Conservation (phyloP, 2,888 invertebrate species). For the Drosophila birchii region DNA sequence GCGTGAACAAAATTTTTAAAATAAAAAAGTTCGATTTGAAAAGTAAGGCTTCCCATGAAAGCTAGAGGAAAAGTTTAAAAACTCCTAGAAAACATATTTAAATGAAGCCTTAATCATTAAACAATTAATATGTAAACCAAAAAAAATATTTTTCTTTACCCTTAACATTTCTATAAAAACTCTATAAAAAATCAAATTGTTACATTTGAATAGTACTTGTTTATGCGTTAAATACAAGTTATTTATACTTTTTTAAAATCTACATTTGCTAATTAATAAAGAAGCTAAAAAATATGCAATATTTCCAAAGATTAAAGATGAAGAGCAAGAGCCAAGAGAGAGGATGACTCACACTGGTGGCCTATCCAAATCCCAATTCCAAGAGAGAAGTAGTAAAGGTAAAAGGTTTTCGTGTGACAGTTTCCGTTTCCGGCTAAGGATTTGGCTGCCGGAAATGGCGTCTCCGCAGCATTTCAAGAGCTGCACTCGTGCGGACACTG, state of each 20-base stretch:
- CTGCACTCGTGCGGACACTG: slow-evolving; percentile 22
- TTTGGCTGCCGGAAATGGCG: slow-evolving; percentile 11
- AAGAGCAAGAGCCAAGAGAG: too few species aligned
- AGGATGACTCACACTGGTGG: not conserved
- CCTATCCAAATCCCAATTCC: too few species aligned
- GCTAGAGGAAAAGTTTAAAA: not conserved
- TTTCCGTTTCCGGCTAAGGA: slow-evolving; percentile 22
- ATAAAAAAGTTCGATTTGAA: too few species aligned
- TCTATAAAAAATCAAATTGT: not conserved
- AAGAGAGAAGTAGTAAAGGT: not conserved
- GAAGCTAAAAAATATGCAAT: slow-evolving; percentile 35
- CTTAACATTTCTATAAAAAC: not conserved
- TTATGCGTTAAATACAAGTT: not conserved
- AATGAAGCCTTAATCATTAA: not conserved
- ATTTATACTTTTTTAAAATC: not conserved
- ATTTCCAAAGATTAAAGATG: not conserved
- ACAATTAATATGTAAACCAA: not conserved
- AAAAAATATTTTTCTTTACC: too few species aligned
- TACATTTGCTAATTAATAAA: not conserved
- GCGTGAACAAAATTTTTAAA: not conserved
- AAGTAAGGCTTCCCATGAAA: not conserved
- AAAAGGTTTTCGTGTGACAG: slow-evolving; percentile 12
- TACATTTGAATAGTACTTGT: not conserved
- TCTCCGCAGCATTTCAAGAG: slow-evolving; percentile 1
- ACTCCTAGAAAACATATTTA: not conserved